These are phyloP conservation scores for Plectrocnemia conspersa DNA, from an alignment of 1,140 invertebrate genomes.

Conservation along the genomic window DNA sequence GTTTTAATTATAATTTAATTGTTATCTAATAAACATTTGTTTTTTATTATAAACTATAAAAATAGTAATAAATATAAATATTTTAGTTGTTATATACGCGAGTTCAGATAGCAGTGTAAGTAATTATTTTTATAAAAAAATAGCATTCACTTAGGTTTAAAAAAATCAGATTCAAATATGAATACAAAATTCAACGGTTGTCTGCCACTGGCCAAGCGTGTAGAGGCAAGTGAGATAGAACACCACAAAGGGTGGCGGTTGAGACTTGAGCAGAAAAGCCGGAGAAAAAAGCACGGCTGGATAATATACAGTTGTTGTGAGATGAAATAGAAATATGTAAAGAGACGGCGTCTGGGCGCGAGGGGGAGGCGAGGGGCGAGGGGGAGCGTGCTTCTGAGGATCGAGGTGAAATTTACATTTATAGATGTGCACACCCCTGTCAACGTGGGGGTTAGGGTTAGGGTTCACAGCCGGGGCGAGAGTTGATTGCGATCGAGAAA, in stretches of 20 bases:
- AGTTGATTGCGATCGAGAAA: conserved; percentile 17
- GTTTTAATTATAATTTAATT: too few species aligned
- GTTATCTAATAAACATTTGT: too few species aligned
- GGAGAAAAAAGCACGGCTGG: conserved; percentile 11
- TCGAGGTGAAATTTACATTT: conserved; percentile 34
- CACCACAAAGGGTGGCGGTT: conserved; percentile 16
- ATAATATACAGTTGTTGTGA: conserved; percentile 33
- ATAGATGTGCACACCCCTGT: conserved; percentile 26
- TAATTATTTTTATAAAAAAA: too few species aligned
- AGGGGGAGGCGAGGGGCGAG: not conserved
- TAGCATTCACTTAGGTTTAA: too few species aligned
- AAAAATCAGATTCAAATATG: too few species aligned
- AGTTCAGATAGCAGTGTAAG: too few species aligned
- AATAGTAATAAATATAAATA: too few species aligned
- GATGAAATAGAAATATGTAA: conserved; percentile 35
- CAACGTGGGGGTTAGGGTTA: conserved; percentile 3
- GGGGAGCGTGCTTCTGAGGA: not conserved
- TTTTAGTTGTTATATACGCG: too few species aligned
- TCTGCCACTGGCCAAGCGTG: not conserved
- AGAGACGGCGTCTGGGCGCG: conserved; percentile 8
- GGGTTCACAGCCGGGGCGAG: conserved; percentile 1
- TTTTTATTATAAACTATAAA: too few species aligned
- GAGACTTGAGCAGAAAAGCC: conserved; percentile 19
- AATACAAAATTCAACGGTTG: not conserved
- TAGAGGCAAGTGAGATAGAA: conserved; percentile 14